Percentiles rank a stretch among this genome's conserved stretches.
phyloP scores from a whole-genome alignment of 2,888 invertebrate species.

The Brenthis hecate region DNA sequence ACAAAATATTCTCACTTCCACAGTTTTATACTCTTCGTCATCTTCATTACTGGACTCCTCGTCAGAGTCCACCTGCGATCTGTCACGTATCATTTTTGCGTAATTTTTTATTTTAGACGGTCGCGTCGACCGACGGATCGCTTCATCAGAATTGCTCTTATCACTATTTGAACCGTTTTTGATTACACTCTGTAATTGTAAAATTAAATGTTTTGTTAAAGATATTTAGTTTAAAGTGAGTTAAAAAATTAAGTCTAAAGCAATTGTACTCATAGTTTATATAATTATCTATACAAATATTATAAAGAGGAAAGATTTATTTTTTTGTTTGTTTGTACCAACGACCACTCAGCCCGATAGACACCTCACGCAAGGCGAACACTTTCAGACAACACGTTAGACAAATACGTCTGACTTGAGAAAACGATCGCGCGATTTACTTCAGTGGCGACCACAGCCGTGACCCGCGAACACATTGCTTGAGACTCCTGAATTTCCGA shows the following conservation, averaged over 20 bases:
- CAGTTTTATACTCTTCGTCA: slow-evolving; percentile 40
- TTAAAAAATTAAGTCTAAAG: neutral
- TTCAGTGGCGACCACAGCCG: no score
- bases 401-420: no score
- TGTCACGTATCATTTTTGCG: slow-evolving; percentile 80
- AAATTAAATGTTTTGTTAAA: neutral
- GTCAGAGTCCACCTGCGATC: slow-evolving; percentile 48
- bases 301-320: no score
- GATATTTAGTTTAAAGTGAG: neutral
- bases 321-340: no score
- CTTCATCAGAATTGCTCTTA: slow-evolving; percentile 55
- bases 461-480: no score
- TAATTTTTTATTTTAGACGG: slow-evolving; percentile 81
- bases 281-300: no score
- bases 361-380: no score
- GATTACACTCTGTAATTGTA: slow-evolving; percentile 52
- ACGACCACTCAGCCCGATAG: no score
- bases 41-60: slow-evolving; percentile 45
- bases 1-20: slow-evolving; percentile 30
- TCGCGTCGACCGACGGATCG: slow-evolving; percentile 74
- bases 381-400: no score
- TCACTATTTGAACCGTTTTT: slow-evolving; percentile 61
- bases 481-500: no score
- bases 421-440: no score
- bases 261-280: no score